Percentiles rank a stretch among this genome's conserved stretches.
These are phyloP conservation scores for Pomatostomus ruficeps DNA, from an alignment of 2,113 vertebrate species.

Conservation along the genomic window DNA sequence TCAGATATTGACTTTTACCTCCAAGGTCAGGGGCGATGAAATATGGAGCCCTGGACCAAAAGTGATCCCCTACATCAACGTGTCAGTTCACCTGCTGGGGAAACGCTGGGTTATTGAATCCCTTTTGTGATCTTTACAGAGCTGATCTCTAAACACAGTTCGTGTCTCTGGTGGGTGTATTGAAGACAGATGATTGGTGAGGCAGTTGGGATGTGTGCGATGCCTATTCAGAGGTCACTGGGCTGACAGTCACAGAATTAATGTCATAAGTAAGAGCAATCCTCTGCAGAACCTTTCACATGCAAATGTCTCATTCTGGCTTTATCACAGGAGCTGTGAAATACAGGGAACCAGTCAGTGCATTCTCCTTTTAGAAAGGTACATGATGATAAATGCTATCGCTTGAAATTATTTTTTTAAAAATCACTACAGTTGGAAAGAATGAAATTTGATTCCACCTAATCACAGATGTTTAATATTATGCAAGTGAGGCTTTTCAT, in stretches of 20 bases:
- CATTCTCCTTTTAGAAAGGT: not conserved
- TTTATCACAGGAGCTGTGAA: not conserved
- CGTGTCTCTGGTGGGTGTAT: not conserved
- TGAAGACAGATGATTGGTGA: not conserved
- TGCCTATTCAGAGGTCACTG: not conserved
- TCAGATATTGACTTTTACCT: not conserved
- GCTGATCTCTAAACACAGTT: not conserved
- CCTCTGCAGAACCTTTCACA: conserved; percentile 2
- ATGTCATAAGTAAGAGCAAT: not conserved
- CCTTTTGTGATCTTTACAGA: not conserved
- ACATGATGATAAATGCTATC: conserved; percentile 7
- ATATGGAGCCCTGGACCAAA: not conserved
- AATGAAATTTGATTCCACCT: conserved; percentile 25
- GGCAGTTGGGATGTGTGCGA: not conserved
- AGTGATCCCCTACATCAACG: not conserved
- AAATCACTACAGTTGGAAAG: not conserved
- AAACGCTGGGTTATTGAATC: not conserved
- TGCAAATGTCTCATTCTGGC: not conserved
- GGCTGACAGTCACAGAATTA: not conserved
- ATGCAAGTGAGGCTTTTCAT: not conserved
- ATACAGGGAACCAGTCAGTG: not conserved
- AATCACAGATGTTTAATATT: not conserved
- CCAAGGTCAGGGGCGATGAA: not conserved
- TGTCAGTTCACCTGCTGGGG: not conserved
- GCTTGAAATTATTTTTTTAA: not conserved